A percentile compares a stretch with the other conserved stretches of the same genome.
Conservation (phyloP, 2,888 invertebrate species). For the Muschampia plurimacula region DNA sequence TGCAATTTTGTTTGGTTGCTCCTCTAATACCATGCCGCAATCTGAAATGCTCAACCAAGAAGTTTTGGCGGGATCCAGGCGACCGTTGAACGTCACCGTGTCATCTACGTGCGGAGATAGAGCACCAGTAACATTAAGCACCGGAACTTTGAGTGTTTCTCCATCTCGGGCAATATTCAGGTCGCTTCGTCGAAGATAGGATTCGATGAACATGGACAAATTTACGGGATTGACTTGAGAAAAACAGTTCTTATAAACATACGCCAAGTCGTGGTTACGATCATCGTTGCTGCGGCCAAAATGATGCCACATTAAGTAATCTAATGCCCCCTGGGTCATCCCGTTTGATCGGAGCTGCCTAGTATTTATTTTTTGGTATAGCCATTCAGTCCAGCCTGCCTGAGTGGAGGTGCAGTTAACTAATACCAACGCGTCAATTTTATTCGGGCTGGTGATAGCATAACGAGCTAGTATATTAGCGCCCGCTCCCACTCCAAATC, state of each 20-base stretch:
- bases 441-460: conserved; percentile 93
- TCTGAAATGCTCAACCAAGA: conserved; percentile 99
- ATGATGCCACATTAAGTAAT: conserved; percentile 99
- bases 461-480: conserved; percentile 98
- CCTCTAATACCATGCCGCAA: conserved; percentile 99
- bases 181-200: conserved; percentile 96
- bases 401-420: conserved; percentile 97
- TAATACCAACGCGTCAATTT: conserved; percentile 95
- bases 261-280: conserved; percentile 96
- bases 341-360: conserved; percentile 94
- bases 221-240: conserved; percentile 97
- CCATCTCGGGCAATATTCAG: conserved; percentile 90
- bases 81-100: conserved; percentile 97
- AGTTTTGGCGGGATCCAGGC: conserved; percentile 97
- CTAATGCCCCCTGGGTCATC: conserved; percentile 96
- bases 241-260: conserved; percentile 97
- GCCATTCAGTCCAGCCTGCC: conserved; percentile 99
- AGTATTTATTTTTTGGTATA: conserved; percentile 98
- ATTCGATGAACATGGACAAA: conserved; percentile 97
- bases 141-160: conserved; percentile 91
- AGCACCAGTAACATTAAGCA: conserved; percentile 97
- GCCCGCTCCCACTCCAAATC: conserved; percentile 98
- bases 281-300: conserved; percentile 96
- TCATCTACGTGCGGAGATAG: conserved; percentile 98
- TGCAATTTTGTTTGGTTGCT: conserved; percentile 98